Base-by-base conservation (phyloP, 2,888 invertebrate genomes). In the Tetragnatha montana region DNA sequence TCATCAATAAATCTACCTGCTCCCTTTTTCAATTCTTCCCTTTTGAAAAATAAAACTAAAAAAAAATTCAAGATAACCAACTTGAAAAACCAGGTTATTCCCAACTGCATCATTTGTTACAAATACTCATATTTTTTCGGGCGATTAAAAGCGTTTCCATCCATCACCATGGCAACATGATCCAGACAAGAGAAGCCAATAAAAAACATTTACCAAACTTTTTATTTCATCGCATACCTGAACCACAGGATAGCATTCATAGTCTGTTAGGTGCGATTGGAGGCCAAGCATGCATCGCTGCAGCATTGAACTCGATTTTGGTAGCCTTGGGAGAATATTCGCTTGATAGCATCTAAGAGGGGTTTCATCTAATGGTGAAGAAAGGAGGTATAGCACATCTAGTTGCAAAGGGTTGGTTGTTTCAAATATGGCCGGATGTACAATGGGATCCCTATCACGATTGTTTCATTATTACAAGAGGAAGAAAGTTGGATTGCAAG, bases 161-260 rank as follows among this genome's bases (percentile, higher is more conserved):
- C 69, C 35, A 69, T n/a, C 68, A 47, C 69, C 70, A 35, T 35
- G 35, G 81, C 47, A 81, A 81, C 70, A 70, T 71, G 81, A 81
- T 49, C 81, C 19, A 50, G 81, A 81, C 81, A 19, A 35, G 70
- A 35, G 35, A 35, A 35, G n/a, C n/a, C n/a, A 35, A 19, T 47
- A 49, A 50, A 81, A 49, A 50, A 81, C 50, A 47, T 71, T 81
- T 69, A 19, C 19, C 70, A 35, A 35, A 35, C 69, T 35, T 22
- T 78, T 60, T 51, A 17, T 79, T 21, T 69, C 14, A 80, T 68
- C 6, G 79, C 21, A 60, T 68, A 1, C 50, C 50, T 49, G 35
- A 68, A 47, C 60, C 17, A 10, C 17, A 10, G 12, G 17, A 60
- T 60, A 17, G 60, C 14, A 60, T 60, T 17, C 60, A 60, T 8